Percentiles rank a stretch among this genome's conserved stretches.
Evolutionary conservation across 2,113 vertebrate species (phyloP).

Genomic region (Tupaia chinensis): DNA sequence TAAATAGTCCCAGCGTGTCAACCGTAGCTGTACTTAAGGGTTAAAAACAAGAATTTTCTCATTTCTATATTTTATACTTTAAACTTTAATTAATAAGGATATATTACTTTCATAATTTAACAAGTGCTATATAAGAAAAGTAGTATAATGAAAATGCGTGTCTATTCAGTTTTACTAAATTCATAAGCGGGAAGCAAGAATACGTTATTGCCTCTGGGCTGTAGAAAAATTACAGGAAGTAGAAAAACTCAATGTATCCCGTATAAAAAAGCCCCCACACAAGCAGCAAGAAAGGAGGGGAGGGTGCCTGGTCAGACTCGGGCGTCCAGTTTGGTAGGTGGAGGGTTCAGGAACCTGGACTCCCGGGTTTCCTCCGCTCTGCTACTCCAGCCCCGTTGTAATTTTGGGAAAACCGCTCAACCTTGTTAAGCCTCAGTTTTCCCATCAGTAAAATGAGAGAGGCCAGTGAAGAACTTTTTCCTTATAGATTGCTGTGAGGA

Average conservation of each 20-base stretch:
- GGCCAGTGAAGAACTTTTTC: neutral
- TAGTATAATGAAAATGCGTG: neutral
- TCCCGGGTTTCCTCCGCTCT: neutral
- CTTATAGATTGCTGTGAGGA: neutral
- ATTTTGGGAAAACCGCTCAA: neutral
- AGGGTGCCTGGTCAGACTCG: rapidly evolving
- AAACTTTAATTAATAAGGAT: neutral
- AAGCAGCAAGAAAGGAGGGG: neutral
- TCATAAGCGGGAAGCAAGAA: constrained; percentile 13
- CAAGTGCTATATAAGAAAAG: neutral
- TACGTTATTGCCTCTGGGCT: neutral
- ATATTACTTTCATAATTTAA: neutral
- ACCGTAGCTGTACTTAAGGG: neutral
- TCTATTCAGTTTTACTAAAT: constrained; percentile 22
- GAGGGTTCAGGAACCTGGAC: neutral
- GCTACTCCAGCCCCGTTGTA: neutral
- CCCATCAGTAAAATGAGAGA: neutral
- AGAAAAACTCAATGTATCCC: neutral
- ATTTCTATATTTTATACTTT: neutral
- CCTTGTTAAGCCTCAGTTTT: neutral
- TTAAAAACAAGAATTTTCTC: neutral
- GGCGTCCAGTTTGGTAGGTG: neutral
- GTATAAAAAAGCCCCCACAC: neutral
- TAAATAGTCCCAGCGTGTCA: neutral
- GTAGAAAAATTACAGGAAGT: neutral